These are phyloP conservation scores for Andrena cerasifolii DNA, from an alignment of 1,140 invertebrate genomes.

Conservation along the genomic window DNA sequence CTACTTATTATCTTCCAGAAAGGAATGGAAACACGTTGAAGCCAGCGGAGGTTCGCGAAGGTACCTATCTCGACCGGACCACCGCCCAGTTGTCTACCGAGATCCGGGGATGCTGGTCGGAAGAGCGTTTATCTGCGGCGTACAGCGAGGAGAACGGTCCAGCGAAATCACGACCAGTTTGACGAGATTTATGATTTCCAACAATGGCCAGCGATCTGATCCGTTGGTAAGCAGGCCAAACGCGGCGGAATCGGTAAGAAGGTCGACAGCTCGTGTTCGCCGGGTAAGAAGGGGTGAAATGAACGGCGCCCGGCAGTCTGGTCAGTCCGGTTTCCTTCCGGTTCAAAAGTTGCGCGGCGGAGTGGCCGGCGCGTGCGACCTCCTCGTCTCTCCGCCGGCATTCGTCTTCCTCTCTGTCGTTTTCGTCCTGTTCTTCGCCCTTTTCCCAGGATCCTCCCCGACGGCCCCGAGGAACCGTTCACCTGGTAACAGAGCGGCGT, in stretches of 20 bases:
- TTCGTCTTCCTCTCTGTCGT: not conserved
- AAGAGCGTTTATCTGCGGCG: conserved; percentile 1
- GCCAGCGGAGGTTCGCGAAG: too few species aligned
- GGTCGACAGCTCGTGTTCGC: conserved; percentile 40
- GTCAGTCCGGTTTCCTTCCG: conserved; percentile 72
- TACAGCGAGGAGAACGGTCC: not conserved
- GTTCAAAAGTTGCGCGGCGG: conserved; percentile 69
- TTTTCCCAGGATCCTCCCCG: conserved; percentile 21
- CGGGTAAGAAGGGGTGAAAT: conserved; percentile 68
- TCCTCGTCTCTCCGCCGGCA: conserved; percentile 29
- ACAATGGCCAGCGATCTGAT: conserved; percentile 20
- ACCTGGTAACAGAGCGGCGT: conserved; percentile 44
- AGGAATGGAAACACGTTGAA: too few species aligned
- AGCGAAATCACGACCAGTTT: conserved; percentile 34
- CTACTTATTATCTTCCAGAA: too few species aligned
- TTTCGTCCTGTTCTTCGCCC: conserved; percentile 6
- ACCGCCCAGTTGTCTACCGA: too few species aligned
- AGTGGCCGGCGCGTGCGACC: conserved; percentile 52
- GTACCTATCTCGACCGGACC: too few species aligned
- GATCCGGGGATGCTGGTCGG: not conserved
- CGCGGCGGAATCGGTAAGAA: conserved; percentile 21
- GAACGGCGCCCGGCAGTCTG: conserved; percentile 77
- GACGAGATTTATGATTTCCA: conserved; percentile 42
- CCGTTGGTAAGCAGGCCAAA: conserved; percentile 21
- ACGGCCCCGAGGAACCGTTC: conserved; percentile 23